Base-by-base conservation (phyloP, 2,797 vertebrate genomes). In the Hyperoplus immaculatus region DNA sequence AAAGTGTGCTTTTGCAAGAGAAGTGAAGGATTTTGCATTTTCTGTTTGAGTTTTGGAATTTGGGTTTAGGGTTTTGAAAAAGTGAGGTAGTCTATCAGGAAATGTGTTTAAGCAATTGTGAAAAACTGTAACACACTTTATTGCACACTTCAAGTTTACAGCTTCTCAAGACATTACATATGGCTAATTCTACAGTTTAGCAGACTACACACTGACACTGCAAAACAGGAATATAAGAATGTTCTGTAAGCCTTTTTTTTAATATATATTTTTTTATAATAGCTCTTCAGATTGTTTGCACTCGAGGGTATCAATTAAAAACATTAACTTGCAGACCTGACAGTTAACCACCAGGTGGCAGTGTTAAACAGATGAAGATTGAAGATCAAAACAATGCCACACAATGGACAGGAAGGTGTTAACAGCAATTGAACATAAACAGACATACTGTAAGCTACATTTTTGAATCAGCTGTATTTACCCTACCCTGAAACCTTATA, bases 321-420 rank as follows among this genome's bases (percentile, higher is more conserved):
- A 13, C 2, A 43, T 72, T 36, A 14, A n/a, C 42, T 15, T 73
- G 11, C 57, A 69, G 14, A 6, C 8, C 6, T 60, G 4, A 5
- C 0, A 42, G 72, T 45, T 66, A 3, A 63, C 81, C 90, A 90
- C 71, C 54, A 87, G 88, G 8, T 78, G 85, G 72, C 84, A 85
- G 72, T 72, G 59, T 77, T 49, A n/a, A 66, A 38, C 50, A 53
- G 45, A 11, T 45, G 15, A 21, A 6, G 8, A 38, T 1, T 16
- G 3, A 51, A 9, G 18, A 47, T 50, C 38, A 36, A 11, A 53
- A 55, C 16, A 42, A 13, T 15, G 10, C 5, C 41, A 6, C 14
- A 41, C 53, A 8, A 14, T 4, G 10, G 1, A 8, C 9, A 75
- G 9, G 21, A 41, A 46, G 5, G 3, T 21, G 10, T 29, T 13